These are phyloP conservation scores for Nansenia antarctica DNA, from an alignment of 2,113 vertebrate species.

Conservation along the genomic window DNA sequence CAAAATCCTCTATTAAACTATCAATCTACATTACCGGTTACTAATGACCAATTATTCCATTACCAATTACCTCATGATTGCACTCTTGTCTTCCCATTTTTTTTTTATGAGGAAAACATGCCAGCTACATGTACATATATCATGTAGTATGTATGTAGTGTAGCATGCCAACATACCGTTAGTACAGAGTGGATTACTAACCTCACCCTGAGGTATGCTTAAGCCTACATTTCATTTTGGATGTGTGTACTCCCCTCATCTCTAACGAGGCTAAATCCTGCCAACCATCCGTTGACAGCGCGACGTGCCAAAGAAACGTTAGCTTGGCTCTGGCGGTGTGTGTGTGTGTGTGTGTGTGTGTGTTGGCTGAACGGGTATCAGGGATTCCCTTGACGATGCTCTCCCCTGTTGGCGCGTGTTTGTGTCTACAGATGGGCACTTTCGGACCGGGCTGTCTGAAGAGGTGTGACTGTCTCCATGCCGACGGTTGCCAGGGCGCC, in stretches of 20 bases:
- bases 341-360: no score
- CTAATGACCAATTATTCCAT: no score
- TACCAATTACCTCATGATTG: no score
- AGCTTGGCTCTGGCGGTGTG: slow-evolving; percentile 40
- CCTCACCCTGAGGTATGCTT: no score
- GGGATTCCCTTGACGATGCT: slow-evolving; percentile 65
- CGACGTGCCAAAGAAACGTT: slow-evolving; percentile 34
- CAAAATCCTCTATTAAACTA: no score
- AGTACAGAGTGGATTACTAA: no score
- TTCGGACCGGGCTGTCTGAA: slow-evolving; percentile 81
- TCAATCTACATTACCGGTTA: no score
- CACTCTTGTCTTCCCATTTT: no score
- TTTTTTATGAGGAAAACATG: background rate
- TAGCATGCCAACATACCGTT: no score
- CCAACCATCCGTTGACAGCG: slow-evolving; percentile 32
- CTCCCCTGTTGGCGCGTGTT: slow-evolving; percentile 60
- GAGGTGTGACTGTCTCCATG: slow-evolving; percentile 82
- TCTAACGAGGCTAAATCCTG: background rate
- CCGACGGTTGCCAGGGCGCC: slow-evolving; percentile 78
- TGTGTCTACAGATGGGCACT: slow-evolving; percentile 71
- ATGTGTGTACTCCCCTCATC: no score
- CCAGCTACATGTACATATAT: slow-evolving; percentile 34
- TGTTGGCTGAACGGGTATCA: slow-evolving; percentile 24
- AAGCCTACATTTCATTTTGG: no score
- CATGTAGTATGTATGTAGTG: no score